A percentile compares a stretch with the other conserved stretches of the same genome.
phyloP scores from a whole-genome alignment of 64 coral and sea anemone genomes.

The Montipora cactus region DNA sequence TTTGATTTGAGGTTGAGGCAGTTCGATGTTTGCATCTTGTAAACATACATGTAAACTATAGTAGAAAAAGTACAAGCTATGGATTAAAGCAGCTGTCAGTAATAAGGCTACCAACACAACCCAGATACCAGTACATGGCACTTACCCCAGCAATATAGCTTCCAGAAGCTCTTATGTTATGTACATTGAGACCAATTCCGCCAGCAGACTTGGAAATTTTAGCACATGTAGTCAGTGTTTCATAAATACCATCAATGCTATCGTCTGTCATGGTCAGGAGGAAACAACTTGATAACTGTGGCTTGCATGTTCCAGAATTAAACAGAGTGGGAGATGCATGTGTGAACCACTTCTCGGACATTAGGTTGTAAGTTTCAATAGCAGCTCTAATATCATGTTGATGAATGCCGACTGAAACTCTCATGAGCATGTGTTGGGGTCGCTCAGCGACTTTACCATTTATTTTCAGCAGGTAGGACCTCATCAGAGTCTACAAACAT shows the following conservation, averaged over 20 bases:
- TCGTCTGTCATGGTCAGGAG: conserved; percentile 87
- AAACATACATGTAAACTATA: too few species aligned
- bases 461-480: conserved; percentile 91
- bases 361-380: conserved; percentile 91
- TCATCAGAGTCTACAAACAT: conserved; percentile 84
- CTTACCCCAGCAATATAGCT: conserved; percentile 97
- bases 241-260: conserved; percentile 98
- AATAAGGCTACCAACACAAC: too few species aligned
- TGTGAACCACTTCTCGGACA: conserved; percentile 93
- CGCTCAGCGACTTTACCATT: conserved; percentile 93
- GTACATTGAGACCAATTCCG: conserved; percentile 93
- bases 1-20: too few species aligned
- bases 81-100: too few species aligned
- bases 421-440: conserved; percentile 95
- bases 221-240: conserved; percentile 89
- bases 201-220: conserved; percentile 94
- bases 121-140: background rate
- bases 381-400: conserved; percentile 84
- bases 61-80: too few species aligned
- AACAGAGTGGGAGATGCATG: conserved; percentile 98
- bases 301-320: conserved; percentile 87
- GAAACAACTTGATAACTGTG: conserved; percentile 94
- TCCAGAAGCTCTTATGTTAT: conserved; percentile 84
- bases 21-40: too few species aligned
- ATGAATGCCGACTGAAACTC: conserved; percentile 94